These are phyloP conservation scores for Morus bassanus DNA, from an alignment of 2,797 vertebrate genomes.

Conservation along the genomic window DNA sequence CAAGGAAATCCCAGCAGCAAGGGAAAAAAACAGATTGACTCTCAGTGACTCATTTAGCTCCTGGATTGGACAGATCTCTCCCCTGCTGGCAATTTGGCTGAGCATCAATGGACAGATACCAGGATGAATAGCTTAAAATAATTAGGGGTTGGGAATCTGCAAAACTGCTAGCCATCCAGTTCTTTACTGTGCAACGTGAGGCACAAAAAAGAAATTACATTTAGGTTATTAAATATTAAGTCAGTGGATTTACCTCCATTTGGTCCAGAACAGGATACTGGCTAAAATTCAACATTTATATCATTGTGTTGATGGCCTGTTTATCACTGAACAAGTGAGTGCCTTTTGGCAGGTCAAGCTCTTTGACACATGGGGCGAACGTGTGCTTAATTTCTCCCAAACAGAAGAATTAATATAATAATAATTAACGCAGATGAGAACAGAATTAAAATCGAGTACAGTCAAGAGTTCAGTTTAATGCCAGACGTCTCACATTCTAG, in stretches of 20 bases:
- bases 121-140: slow-evolving; percentile 85
- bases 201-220: slow-evolving; percentile 80
- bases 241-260: slow-evolving; percentile 82
- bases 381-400: slow-evolving; percentile 67
- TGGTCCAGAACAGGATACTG: slow-evolving; percentile 78
- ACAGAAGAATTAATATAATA: slow-evolving; percentile 74
- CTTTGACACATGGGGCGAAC: slow-evolving; percentile 72
- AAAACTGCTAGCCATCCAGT: slow-evolving; percentile 77
- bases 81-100: slow-evolving; percentile 83
- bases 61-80: slow-evolving; percentile 82
- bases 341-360: slow-evolving; percentile 76
- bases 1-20: slow-evolving; percentile 77
- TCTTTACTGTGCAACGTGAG: slow-evolving; percentile 74
- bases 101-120: slow-evolving; percentile 79
- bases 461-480: slow-evolving; percentile 65
- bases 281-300: slow-evolving; percentile 78
- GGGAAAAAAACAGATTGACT: slow-evolving; percentile 83
- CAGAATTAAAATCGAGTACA: slow-evolving; percentile 68
- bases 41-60: slow-evolving; percentile 86
- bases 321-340: slow-evolving; percentile 75
- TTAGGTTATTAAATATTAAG: slow-evolving; percentile 85
- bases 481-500: slow-evolving; percentile 62
- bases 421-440: slow-evolving; percentile 74
- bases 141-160: slow-evolving; percentile 78
- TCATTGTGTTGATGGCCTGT: slow-evolving; percentile 76